A percentile compares a stretch with the other conserved stretches of the same genome.
These are phyloP conservation scores for Moxostoma hubbsi DNA, from an alignment of 2,797 vertebrate species.

Conservation along the genomic window DNA sequence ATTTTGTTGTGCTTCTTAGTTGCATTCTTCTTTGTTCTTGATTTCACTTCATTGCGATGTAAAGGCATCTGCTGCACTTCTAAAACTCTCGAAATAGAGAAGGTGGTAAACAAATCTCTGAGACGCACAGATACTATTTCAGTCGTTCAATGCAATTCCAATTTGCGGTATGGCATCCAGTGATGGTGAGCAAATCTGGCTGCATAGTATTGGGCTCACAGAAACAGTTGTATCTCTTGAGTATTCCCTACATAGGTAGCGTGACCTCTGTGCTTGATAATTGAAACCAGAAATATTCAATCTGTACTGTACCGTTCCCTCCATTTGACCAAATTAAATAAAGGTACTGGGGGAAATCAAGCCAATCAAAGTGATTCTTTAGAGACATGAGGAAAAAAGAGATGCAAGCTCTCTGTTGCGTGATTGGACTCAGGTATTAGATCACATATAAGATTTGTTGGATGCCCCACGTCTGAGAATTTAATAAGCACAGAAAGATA, in stretches of 20 bases:
- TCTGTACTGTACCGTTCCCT: conserved; percentile 38
- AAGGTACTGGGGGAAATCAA: conserved; percentile 45
- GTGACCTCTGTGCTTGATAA: conserved; percentile 40
- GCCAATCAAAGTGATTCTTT: conserved; percentile 33
- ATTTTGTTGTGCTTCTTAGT: conserved; percentile 47
- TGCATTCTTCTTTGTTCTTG: conserved; percentile 52
- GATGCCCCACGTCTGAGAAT: conserved; percentile 6
- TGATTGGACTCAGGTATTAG: conserved; percentile 23
- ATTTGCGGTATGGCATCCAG: conserved; percentile 22
- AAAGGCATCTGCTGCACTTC: conserved; percentile 54
- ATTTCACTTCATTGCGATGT: conserved; percentile 46
- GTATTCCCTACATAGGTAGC: conserved; percentile 30
- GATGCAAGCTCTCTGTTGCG: conserved; percentile 31
- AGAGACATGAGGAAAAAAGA: conserved; percentile 42
- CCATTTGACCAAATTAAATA: conserved; percentile 53
- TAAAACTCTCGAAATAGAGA: conserved; percentile 49
- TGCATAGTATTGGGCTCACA: conserved; percentile 27
- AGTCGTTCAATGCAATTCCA: conserved; percentile 7
- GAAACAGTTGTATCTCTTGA: conserved; percentile 28
- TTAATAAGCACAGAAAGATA: conserved; percentile 2
- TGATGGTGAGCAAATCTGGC: not conserved
- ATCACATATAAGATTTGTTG: conserved; percentile 3
- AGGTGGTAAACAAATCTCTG: conserved; percentile 42
- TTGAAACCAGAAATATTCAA: conserved; percentile 48
- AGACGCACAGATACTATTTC: not conserved